These are phyloP conservation scores for Acanthochromis polyacanthus DNA, from an alignment of 2,113 vertebrate species.

Conservation along the genomic window DNA sequence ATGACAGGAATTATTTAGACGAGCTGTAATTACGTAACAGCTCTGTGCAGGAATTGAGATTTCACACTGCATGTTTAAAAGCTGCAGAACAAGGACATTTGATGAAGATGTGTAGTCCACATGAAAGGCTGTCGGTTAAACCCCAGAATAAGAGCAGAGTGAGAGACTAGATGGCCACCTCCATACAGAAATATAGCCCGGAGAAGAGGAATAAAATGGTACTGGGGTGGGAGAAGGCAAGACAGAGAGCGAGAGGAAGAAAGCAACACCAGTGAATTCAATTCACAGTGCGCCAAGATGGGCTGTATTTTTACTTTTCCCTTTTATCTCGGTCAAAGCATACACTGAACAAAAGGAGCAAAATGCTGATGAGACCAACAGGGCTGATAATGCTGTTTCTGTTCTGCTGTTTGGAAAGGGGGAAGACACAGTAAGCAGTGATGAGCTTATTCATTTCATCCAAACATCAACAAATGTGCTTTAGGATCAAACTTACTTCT, in stretches of 20 bases:
- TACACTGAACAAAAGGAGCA: conserved; percentile 54
- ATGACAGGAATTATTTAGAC: conserved; percentile 36
- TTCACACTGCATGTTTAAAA: conserved; percentile 56
- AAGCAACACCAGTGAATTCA: conserved; percentile 15
- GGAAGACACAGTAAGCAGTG: conserved; percentile 12
- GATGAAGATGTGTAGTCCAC: conserved; percentile 30
- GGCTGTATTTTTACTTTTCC: conserved; percentile 42
- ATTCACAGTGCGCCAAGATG: conserved; percentile 30
- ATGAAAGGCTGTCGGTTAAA: conserved; percentile 41
- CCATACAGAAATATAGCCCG: conserved; percentile 34
- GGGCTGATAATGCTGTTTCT: conserved; percentile 18
- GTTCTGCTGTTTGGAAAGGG: conserved; percentile 22
- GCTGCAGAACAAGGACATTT: conserved; percentile 32
- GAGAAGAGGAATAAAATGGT: conserved; percentile 34
- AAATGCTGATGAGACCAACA: conserved; percentile 49
- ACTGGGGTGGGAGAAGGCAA: conserved; percentile 23
- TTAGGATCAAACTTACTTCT: not conserved
- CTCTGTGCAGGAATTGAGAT: conserved; percentile 37
- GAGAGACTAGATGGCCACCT: conserved; percentile 34
- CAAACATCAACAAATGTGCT: not conserved
- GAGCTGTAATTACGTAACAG: conserved; percentile 47
- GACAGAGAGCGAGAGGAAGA: conserved; percentile 19
- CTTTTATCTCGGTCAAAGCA: conserved; percentile 62
- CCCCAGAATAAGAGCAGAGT: conserved; percentile 19
- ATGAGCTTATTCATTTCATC: not conserved